phyloP scores from a whole-genome alignment of 2,113 vertebrate genomes.

The Carlito syrichta region DNA sequence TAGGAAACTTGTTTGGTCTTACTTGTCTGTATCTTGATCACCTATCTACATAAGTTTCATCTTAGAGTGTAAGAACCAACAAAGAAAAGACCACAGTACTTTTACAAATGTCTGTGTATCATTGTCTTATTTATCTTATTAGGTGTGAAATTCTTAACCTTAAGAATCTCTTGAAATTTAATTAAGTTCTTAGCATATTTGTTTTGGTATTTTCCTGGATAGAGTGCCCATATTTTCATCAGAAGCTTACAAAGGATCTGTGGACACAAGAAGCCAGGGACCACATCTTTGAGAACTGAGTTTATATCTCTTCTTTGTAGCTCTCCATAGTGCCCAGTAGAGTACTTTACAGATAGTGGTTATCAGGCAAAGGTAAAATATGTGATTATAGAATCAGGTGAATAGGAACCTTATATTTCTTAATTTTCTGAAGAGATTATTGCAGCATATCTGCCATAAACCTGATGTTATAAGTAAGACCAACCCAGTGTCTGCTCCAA shows the following conservation, averaged over 20 bases:
- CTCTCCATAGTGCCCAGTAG: neutral
- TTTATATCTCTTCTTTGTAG: neutral
- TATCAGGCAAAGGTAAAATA: neutral
- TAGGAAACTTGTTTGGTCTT: neutral
- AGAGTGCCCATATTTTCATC: neutral
- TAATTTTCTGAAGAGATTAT: neutral
- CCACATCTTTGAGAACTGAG: neutral
- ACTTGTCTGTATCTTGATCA: neutral
- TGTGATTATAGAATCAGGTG: neutral
- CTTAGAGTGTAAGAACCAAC: neutral
- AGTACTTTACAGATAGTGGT: neutral
- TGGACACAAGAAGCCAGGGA: neutral
- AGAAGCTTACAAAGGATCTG: neutral
- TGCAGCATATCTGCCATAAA: neutral
- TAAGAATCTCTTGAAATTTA: slow-evolving; percentile 3
- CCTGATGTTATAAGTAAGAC: neutral
- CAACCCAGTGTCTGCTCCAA: neutral
- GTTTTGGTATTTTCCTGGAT: neutral
- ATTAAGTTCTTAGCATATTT: neutral
- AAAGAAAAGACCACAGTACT: neutral
- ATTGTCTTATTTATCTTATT: neutral
- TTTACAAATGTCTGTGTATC: neutral
- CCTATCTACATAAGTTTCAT: neutral
- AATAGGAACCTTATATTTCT: neutral
- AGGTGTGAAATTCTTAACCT: neutral